Percentiles rank a stretch among this genome's conserved stretches.
These are phyloP conservation scores for Ctenochaetus hawaiiensis DNA, from an alignment of 2,797 vertebrate genomes.

Conservation along the genomic window DNA sequence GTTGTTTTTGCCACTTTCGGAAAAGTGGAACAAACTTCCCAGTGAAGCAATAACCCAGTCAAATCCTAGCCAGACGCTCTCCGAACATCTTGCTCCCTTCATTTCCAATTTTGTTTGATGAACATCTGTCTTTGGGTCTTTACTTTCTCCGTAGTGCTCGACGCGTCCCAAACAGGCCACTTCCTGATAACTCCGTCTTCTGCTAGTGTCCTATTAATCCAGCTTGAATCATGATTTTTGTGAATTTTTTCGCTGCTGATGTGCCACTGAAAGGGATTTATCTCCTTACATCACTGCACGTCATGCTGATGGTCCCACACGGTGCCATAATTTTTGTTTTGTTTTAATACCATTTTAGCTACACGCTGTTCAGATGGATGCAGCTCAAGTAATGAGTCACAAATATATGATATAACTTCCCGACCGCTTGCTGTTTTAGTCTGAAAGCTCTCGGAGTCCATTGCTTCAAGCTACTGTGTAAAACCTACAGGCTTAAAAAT, in stretches of 20 bases:
- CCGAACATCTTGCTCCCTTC: conserved; percentile 65
- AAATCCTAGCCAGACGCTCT: conserved; percentile 53
- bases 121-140: conserved; percentile 65
- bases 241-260: background rate
- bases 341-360: background rate
- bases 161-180: conserved; percentile 26
- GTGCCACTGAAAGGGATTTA: background rate
- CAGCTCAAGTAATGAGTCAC: conserved; percentile 38
- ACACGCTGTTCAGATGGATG: conserved; percentile 17
- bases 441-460: conserved; percentile 22
- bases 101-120: conserved; percentile 78
- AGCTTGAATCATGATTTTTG: conserved; percentile 18
- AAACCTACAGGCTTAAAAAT: conserved; percentile 47
- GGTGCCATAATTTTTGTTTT: conserved; percentile 5
- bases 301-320: background rate
- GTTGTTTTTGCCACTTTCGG: conserved; percentile 80
- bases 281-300: conserved; percentile 30
- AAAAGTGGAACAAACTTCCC: conserved; percentile 81
- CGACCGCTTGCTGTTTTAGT: conserved; percentile 20
- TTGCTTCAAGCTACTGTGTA: conserved; percentile 23
- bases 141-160: conserved; percentile 26
- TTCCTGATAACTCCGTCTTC: background rate
- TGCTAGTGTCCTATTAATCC: conserved; percentile 28
- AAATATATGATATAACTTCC: conserved; percentile 1
- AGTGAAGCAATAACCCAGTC: conserved; percentile 63